Evolutionary conservation across 2,113 vertebrate genomes (phyloP), one percentile per base, ranked within the genome.

Genomic region (Orthochromis malagaraziensis): DNA sequence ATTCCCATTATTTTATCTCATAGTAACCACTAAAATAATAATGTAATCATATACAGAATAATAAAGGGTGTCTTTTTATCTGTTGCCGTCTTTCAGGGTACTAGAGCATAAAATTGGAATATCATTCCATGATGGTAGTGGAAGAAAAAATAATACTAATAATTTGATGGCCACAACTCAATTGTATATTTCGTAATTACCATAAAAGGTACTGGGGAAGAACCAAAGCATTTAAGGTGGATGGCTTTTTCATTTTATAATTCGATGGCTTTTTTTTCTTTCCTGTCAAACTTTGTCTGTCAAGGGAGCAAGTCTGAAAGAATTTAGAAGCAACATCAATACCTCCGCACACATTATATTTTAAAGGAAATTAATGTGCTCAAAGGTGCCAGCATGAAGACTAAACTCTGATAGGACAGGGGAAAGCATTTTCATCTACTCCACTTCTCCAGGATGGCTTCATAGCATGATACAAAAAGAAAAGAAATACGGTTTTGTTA

Each of bases 111-210:
- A 94, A 95, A 95, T 94, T 94, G 91, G 91, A 94, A 94, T 93
- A 91, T 90, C 58, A 92, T 90, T 89, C 87, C 51, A 83, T 60
- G 79, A 86, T 91, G 83, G 92, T 47, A 80, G 77, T 82, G 73
- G 79, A 73, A 90, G 84, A 85, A 86, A 45, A 79, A 73, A 31
- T 0, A 19, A 53, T 1, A 58, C 33, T 83, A 93, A 87, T 83
- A 42, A 26, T 94, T 87, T 88, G 92, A 96, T 94, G 82, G 91
- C 91, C 90, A 19, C 89, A 93, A 89, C 88, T 95, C 87, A 90
- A 92, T 93, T 91, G 85, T 93, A 87, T 91, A 84, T 91, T 93
- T 94, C 93, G 93, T 95, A 95, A 96, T 96, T 95, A 93, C 93
- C 85, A 89, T 95, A 94, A 95, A 92, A 96, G 93, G 92, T 95